Percentiles rank a stretch among this genome's conserved stretches.
phyloP scores from a whole-genome alignment of 2,113 vertebrate genomes.

The Bujurquina vittata region DNA sequence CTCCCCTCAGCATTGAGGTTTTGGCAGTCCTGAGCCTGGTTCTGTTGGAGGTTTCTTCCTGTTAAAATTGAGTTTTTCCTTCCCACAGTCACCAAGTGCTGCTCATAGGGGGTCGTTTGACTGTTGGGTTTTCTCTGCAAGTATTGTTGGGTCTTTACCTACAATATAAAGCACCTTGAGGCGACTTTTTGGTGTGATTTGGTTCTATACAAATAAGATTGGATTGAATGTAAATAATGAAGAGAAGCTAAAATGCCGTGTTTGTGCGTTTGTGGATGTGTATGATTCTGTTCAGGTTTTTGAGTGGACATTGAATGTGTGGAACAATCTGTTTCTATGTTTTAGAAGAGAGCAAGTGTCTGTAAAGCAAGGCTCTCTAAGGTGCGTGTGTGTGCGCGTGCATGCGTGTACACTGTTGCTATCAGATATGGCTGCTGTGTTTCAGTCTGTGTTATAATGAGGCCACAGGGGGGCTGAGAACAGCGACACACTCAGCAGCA shows the following conservation, averaged over 20 bases:
- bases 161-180: no score
- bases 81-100: no score
- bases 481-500: conserved; percentile 24
- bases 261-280: not conserved
- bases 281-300: not conserved
- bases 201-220: no score
- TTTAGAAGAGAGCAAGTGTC: conserved; percentile 14
- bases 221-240: not conserved
- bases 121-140: no score
- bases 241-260: not conserved
- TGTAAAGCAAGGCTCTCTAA: not conserved
- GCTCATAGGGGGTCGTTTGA: no score
- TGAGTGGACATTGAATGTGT: not conserved
- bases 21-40: no score
- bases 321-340: not conserved
- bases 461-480: conserved; percentile 74
- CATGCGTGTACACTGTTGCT: not conserved
- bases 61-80: no score
- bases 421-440: conserved; percentile 47
- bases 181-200: no score
- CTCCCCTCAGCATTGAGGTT: no score
- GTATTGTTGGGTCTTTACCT: no score
- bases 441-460: conserved; percentile 75
- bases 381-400: no score
- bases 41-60: no score